phyloP scores from a whole-genome alignment of 1,140 invertebrate species.

The Daktulosphaira vitifoliae region DNA sequence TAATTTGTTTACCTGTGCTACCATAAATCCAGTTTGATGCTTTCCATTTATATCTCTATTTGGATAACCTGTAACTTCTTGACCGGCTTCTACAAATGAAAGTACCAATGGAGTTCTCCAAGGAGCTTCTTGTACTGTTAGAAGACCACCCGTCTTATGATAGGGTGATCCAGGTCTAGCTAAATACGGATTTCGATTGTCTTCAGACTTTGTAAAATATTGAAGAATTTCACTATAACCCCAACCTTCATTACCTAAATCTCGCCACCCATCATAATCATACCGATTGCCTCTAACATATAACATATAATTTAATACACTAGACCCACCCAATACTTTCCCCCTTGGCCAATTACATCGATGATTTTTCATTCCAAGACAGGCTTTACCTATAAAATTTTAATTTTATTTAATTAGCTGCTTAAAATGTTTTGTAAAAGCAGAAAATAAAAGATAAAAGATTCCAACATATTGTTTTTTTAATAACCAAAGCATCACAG shows the following conservation, averaged over 20 bases:
- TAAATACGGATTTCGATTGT: conserved; percentile 75
- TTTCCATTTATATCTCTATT: conserved; percentile 80
- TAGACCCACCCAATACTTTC: conserved; percentile 80
- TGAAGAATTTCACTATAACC: conserved; percentile 74
- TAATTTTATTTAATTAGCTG: too few species aligned
- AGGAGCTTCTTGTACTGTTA: conserved; percentile 75
- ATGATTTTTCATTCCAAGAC: conserved; percentile 47
- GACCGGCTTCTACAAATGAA: conserved; percentile 74
- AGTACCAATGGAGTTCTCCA: conserved; percentile 71
- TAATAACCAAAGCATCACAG: too few species aligned
- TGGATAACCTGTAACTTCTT: conserved; percentile 72
- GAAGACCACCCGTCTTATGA: conserved; percentile 62
- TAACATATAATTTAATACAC: conserved; percentile 90
- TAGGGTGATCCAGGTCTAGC: conserved; percentile 51
- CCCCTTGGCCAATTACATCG: conserved; percentile 76
- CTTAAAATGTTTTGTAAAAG: too few species aligned
- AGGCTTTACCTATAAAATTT: conserved; percentile 37
- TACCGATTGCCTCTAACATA: conserved; percentile 75
- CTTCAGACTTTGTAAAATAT: conserved; percentile 87
- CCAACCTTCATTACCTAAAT: conserved; percentile 74
- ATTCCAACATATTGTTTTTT: too few species aligned
- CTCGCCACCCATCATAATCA: conserved; percentile 88
- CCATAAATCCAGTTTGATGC: conserved; percentile 74
- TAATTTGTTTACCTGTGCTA: conserved; percentile 63
- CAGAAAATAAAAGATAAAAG: too few species aligned